Conservation (phyloP, 2,113 vertebrate genomes). For the Thryonomys swinderianus region DNA sequence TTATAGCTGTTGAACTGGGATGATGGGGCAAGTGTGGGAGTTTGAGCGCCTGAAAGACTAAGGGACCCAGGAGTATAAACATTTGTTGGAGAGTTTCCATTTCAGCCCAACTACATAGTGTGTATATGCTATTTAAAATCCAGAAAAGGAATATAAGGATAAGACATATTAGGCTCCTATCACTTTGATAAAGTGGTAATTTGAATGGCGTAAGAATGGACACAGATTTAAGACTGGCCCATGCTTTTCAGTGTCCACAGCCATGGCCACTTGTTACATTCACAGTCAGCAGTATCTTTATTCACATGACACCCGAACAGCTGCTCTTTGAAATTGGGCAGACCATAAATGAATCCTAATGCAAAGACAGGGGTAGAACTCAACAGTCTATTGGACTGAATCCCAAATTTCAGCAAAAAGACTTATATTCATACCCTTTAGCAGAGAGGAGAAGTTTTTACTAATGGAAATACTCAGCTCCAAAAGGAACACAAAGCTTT, state of each 20-base stretch:
- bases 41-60: neutral
- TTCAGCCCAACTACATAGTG: neutral
- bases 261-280: neutral
- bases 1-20: neutral
- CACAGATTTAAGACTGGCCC: neutral
- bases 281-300: neutral
- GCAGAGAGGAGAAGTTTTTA: neutral
- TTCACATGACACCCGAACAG: neutral
- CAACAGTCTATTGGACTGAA: neutral
- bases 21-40: neutral
- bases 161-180: neutral
- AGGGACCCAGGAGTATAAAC: neutral
- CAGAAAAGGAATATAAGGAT: neutral
- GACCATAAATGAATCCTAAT: neutral
- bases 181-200: neutral
- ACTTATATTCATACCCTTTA: neutral
- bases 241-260: neutral
- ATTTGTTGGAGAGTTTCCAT: neutral
- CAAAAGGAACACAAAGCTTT: constrained; percentile 31
- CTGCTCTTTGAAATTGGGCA: neutral
- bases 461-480: neutral
- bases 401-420: constrained; percentile 25
- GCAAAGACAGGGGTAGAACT: neutral
- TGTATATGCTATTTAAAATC: neutral
- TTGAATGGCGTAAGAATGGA: neutral